Conservation (phyloP, 1,140 invertebrate species). For the Drosophila neocordata region DNA sequence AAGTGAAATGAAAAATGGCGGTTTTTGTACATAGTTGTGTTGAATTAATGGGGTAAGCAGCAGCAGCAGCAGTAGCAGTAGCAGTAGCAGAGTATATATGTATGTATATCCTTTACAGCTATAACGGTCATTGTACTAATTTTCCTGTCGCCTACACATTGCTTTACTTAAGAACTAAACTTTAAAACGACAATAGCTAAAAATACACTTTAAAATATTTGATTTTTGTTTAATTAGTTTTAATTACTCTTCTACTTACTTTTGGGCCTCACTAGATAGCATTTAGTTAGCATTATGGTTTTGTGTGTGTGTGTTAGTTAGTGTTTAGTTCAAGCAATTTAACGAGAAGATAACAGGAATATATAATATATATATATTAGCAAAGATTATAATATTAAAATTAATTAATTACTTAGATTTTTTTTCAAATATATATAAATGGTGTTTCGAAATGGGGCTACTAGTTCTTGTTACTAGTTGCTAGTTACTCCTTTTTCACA, state of each 20-base stretch:
- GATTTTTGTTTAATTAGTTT: not conserved
- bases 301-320: conserved; percentile 22
- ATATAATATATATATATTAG: not conserved
- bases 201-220: not conserved
- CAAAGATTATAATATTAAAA: not conserved
- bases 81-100: not conserved
- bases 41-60: conserved; percentile 11
- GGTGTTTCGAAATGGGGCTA: not conserved
- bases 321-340: conserved; percentile 38
- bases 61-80: not conserved
- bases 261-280: conserved; percentile 68
- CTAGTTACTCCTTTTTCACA: not conserved
- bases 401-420: not conserved
- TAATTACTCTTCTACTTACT: conserved; percentile 65
- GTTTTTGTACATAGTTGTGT: conserved; percentile 28
- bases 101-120: conserved; percentile 2
- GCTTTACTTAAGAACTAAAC: conserved; percentile 1
- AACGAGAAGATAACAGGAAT: conserved; percentile 27
- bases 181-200: not conserved
- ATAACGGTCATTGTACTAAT: conserved; percentile 8
- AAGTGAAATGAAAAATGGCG: conserved; percentile 61
- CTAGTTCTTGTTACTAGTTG: conserved; percentile 1
- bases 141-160: not conserved
- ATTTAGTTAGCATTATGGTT: conserved; percentile 26
- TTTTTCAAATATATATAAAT: not conserved